A percentile compares a stretch with the other conserved stretches of the same genome.
Evolutionary conservation across 2,797 vertebrate species (phyloP).

Genomic region (Karalla daura): DNA sequence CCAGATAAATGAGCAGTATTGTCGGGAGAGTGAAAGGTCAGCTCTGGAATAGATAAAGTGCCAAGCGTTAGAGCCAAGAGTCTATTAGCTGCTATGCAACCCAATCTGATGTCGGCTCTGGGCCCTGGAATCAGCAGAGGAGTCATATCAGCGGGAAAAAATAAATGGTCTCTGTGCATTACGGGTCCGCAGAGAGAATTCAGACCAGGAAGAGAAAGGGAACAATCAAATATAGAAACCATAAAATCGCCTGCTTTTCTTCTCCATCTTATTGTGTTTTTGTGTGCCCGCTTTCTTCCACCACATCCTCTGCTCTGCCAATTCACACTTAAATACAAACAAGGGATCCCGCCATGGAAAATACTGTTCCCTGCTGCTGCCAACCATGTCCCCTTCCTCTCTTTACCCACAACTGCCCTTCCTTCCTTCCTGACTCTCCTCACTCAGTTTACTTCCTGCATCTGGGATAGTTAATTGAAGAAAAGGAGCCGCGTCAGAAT

Average conservation of each 20-base stretch:
- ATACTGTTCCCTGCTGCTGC: constrained; percentile 31
- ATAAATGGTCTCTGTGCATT: constrained; percentile 42
- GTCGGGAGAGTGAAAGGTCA: constrained; percentile 55
- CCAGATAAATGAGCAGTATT: constrained; percentile 57
- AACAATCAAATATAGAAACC: constrained; percentile 44
- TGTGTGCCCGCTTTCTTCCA: constrained; percentile 44
- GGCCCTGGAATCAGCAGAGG: constrained; percentile 46
- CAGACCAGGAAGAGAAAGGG: constrained; percentile 24
- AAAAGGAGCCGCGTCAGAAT: background rate
- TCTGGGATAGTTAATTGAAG: constrained; percentile 24
- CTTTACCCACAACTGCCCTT: constrained; percentile 39
- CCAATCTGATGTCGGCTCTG: constrained; percentile 59
- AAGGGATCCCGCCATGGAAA: constrained; percentile 62
- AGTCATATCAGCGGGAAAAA: constrained; percentile 50
- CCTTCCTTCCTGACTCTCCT: constrained; percentile 69
- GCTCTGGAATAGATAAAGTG: constrained; percentile 59
- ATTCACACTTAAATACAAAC: constrained; percentile 56
- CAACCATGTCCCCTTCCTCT: constrained; percentile 56
- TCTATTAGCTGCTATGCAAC: constrained; percentile 49
- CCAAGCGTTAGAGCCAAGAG: constrained; percentile 58
- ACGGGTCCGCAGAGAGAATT: constrained; percentile 44
- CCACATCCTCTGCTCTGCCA: constrained; percentile 52
- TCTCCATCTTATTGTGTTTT: constrained; percentile 49
- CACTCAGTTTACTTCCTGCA: constrained; percentile 39
- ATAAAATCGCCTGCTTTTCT: constrained; percentile 29